Percentiles rank a stretch among this genome's conserved stretches.
phyloP scores from a whole-genome alignment of 1,140 invertebrate species.

The Philotrypesis tridentata region DNA sequence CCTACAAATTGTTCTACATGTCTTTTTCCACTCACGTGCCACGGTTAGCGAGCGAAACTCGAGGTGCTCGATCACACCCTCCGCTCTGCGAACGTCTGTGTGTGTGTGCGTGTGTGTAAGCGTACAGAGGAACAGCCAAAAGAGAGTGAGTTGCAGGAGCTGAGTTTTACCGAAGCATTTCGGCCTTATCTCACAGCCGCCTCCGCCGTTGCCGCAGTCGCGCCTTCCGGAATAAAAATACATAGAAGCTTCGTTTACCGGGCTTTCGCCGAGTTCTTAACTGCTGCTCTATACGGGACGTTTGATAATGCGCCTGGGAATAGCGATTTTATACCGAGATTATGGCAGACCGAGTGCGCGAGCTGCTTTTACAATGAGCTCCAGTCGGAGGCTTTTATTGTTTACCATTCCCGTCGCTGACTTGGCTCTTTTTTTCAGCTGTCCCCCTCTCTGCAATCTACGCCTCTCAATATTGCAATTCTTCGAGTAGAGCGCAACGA shows the following conservation, averaged over 20 bases:
- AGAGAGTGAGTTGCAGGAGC: neutral
- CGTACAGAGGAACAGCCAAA: neutral
- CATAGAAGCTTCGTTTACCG: neutral
- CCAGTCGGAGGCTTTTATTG: neutral
- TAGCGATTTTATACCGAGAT: constrained; percentile 43
- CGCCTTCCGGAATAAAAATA: constrained; percentile 40
- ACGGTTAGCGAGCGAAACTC: constrained; percentile 34
- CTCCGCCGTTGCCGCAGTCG: no score
- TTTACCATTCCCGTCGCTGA: neutral
- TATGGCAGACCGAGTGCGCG: neutral
- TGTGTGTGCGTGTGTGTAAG: no score
- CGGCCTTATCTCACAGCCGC: constrained; percentile 23
- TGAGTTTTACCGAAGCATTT: constrained; percentile 24
- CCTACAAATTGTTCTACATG: constrained; percentile 48
- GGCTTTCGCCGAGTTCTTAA: constrained; percentile 24
- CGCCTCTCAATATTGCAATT: neutral
- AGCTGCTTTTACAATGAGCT: constrained; percentile 24
- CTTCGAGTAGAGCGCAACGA: neutral
- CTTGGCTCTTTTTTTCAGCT: neutral
- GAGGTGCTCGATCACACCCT: constrained; percentile 38
- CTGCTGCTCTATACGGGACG: neutral
- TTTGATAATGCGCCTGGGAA: constrained; percentile 43
- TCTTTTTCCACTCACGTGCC: constrained; percentile 48
- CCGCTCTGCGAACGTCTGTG: neutral
- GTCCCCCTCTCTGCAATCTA: neutral